Conservation (phyloP, 2,797 vertebrate genomes). For the Tapirus indicus region DNA sequence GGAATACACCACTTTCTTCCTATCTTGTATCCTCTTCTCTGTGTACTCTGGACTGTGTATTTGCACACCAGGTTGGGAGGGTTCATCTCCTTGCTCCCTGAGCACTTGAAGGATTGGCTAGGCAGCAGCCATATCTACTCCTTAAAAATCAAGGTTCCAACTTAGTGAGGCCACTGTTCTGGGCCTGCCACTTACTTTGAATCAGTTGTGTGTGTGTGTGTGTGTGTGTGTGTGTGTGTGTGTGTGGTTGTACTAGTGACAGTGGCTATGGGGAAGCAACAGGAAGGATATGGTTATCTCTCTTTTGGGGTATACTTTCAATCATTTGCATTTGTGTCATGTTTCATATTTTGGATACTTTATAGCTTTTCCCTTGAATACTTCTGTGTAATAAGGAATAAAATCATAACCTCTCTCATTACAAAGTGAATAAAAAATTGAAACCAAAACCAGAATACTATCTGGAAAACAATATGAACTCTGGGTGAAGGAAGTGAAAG, state of each 20-base stretch:
- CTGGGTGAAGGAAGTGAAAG: neutral
- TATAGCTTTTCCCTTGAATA: neutral
- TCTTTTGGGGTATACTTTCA: neutral
- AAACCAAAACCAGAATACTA: neutral
- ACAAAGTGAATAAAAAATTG: neutral
- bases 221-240: neutral
- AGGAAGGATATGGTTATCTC: neutral
- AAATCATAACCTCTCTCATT: neutral
- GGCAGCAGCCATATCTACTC: neutral
- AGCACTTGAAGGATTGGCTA: neutral
- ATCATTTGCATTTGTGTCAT: neutral
- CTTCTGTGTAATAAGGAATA: neutral
- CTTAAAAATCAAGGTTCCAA: neutral
- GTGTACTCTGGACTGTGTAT: neutral
- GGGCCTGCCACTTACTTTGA: neutral
- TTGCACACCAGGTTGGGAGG: neutral
- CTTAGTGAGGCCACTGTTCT: neutral
- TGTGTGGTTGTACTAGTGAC: neutral
- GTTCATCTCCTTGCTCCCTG: neutral
- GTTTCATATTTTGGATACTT: neutral
- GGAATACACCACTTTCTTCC: neutral
- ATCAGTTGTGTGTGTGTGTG: neutral
- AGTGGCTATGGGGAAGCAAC: neutral
- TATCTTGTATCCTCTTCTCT: neutral
- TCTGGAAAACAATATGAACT: neutral